phyloP scores from a whole-genome alignment of 2,113 vertebrate species.

The Balaenoptera acutorostrata region DNA sequence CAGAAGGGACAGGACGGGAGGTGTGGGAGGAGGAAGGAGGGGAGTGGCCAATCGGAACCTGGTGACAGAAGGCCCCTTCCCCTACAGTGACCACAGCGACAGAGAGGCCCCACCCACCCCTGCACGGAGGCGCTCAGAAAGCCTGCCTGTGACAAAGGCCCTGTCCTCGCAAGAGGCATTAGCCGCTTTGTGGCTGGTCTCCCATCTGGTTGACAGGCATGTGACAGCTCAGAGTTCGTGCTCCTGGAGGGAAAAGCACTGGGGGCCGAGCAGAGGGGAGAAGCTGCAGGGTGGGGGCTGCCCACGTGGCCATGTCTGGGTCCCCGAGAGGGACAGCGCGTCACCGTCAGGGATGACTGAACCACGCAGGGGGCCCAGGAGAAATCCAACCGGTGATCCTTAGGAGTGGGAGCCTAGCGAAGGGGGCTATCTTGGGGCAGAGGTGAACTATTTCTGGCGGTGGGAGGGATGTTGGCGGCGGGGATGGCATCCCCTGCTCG shows the following conservation, averaged over 20 bases:
- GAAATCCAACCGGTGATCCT: not conserved
- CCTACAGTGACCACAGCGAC: not conserved
- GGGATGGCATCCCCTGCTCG: not conserved
- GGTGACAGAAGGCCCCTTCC: slow-evolving; percentile 67
- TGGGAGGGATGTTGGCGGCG: not conserved
- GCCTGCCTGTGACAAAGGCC: not conserved
- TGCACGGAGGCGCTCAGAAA: not conserved
- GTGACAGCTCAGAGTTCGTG: not conserved
- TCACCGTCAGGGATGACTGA: not conserved
- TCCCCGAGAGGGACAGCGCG: not conserved
- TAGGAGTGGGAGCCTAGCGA: not conserved
- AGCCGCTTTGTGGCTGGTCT: slow-evolving; percentile 54
- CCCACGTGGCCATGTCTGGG: not conserved
- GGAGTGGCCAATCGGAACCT: not conserved
- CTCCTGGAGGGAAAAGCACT: not conserved
- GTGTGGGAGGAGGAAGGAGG: slow-evolving; percentile 29
- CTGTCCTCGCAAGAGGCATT: not conserved
- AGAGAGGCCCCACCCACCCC: not conserved
- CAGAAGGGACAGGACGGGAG: slow-evolving; percentile 65
- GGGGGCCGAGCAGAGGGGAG: not conserved
- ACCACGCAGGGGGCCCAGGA: not conserved
- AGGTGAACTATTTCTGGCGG: slow-evolving; percentile 26
- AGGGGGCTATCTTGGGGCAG: not conserved
- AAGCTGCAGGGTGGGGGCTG: not conserved
- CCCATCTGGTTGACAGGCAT: slow-evolving; percentile 38